Base-by-base conservation (phyloP, 2,113 vertebrate species). In the Platysternon megacephalum region DNA sequence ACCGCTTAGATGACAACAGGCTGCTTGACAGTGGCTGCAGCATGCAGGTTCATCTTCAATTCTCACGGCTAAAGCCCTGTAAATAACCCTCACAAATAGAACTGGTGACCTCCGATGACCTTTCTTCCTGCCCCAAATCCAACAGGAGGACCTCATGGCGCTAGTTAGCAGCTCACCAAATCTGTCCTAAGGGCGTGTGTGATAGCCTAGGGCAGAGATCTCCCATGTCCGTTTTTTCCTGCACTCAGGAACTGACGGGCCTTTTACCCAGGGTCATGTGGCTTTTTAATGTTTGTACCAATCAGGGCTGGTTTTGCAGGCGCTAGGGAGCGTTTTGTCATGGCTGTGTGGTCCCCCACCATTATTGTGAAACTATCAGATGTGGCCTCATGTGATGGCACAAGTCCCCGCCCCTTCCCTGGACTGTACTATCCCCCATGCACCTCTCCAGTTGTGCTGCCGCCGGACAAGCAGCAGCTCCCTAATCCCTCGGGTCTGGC, bases 281-380 rank as follows among this genome's bases (percentile, higher is more conserved):
- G 5, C 21, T 42, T 32, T 61, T 39, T 12, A 76, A 26, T 6
- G 22, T 44, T 76, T 76, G 72, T 44, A 44, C 35, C 72, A 21
- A 42, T 76, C 35, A 9, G 61, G 61, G 14, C 32, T 68, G 35
- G 4, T 68, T 68, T 68, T 76, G 11, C 39, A 76, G n/a, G 11
- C 2, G 0, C 24, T 26, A 42, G 8, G 10, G 39, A 39, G 21
- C 1, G 5, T 42, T 26, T 44, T 42, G 11, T 44, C 39, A 11
- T 76, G 72, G 22, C 39, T 12, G 10, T 42, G 22, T 22, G n/a
- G n/a, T 74, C 28, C 39, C 17, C 68, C 39, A 11, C n/a, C 21
- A n/a, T 68, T 74, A 19, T 13, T 29, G 32, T 32, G 58, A 65
- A 35, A 65, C 6, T 35, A 14, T 35, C n/a, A 12, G 39, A 44